phyloP scores from a whole-genome alignment of 2,888 invertebrate genomes.

The Clusia tigrina region DNA sequence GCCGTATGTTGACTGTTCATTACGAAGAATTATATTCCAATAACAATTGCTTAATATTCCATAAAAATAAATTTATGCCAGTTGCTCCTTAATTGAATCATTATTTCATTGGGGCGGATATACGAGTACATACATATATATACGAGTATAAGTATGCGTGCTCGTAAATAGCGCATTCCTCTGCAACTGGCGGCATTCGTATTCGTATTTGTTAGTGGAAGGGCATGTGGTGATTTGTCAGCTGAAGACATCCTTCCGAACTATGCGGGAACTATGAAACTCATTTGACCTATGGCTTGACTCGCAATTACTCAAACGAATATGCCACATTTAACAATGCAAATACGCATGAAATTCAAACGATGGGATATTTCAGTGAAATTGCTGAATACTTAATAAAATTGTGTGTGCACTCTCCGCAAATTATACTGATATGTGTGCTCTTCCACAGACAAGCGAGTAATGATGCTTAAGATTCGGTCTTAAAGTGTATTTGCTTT shows the following conservation, averaged over 20 bases:
- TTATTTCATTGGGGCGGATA: not conserved
- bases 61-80: slow-evolving; percentile 15
- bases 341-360: no score
- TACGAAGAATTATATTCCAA: slow-evolving; percentile 15
- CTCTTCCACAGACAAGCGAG: no score
- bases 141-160: no score
- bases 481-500: no score
- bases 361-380: no score
- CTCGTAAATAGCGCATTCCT: no score
- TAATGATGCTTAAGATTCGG: no score
- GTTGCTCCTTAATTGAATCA: slow-evolving; percentile 13
- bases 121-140: no score
- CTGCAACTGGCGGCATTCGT: not conserved
- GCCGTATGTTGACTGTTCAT: slow-evolving; percentile 3
- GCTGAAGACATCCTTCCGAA: no score
- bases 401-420: no score
- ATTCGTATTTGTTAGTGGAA: not conserved
- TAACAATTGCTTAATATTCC: slow-evolving; percentile 16
- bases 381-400: no score
- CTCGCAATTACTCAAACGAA: not conserved
- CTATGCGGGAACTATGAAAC: not conserved
- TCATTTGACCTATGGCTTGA: not conserved
- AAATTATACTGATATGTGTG: no score
- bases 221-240: not conserved
- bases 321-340: not conserved